Evolutionary conservation across 2,797 vertebrate species (phyloP), one percentile per base, ranked within the genome.

Genomic region (Odontamblyopus lacepedii): DNA sequence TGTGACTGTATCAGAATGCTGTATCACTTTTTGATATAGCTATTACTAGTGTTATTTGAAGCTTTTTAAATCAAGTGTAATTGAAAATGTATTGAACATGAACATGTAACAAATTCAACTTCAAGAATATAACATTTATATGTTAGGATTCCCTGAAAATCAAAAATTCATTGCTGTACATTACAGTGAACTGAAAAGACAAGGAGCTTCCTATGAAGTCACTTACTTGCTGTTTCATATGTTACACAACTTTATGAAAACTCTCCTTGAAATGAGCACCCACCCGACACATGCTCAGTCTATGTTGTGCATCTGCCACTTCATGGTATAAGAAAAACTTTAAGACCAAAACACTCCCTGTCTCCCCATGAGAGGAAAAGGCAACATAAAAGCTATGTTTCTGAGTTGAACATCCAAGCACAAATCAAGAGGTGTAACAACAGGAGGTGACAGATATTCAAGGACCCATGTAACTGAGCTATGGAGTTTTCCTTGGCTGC

Each of bases 201-300:
- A 84, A 80, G 78, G 77, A 73, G 76, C 8, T 38, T 8, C 77
- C 85, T 79, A 84, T 75, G 65, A 78, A 72, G 77, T 76, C 85
- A 73, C 56, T 50, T 80, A 64, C 65, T 71, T 69, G 32, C 72
- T 76, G 70, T 73, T 79, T 70, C 73, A 78, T 60, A 73, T 73
- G 23, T 60, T 63, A 69, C 41, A 59, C 53, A 19, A 13, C 57
- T 16, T 63, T 67, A 74, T 32, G 67, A 73, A 74, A 59, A 73
- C 60, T 23, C 8, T 0, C 1, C 23, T 30, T n/a, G 41, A 29
- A 9, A 13, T 5, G 44, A 50, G 23, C 18, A 62, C 4, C 23
- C 7, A 9, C 4, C n/a, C 6, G 6, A 63, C 62, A 66, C 62
- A 48, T 9, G 5, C n/a, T 23, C 48, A 27, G 6, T 67, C 63